Percentiles rank a stretch among this genome's conserved stretches.
These are phyloP conservation scores for Callimorpha dominula DNA, from an alignment of 2,888 invertebrate species.

Conservation along the genomic window DNA sequence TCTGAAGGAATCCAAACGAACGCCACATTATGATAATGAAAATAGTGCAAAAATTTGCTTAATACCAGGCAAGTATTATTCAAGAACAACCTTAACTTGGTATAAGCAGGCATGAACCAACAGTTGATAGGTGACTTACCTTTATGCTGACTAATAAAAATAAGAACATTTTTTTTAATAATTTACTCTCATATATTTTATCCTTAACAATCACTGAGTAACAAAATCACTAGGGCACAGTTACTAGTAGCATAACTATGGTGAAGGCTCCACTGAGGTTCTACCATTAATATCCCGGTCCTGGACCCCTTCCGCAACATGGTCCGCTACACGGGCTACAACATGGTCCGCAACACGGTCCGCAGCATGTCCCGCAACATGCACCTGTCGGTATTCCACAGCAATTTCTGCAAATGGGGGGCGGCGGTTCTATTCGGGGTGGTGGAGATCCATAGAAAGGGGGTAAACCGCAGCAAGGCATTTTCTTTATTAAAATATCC, in stretches of 20 bases:
- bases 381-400: background rate
- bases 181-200: background rate
- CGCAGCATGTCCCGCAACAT: conserved; percentile 1
- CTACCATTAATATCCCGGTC: conserved; percentile 6
- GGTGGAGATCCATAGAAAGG: conserved; percentile 2
- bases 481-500: background rate
- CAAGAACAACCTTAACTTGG: too few relatives aligned
- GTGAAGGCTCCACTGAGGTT: background rate
- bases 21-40: too few relatives aligned
- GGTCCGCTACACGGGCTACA: conserved; percentile 36
- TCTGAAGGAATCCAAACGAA: too few relatives aligned
- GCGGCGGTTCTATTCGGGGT: conserved; percentile 3
- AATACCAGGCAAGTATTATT: too few relatives aligned
- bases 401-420: background rate
- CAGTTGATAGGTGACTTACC: too few relatives aligned
- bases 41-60: too few relatives aligned
- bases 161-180: background rate
- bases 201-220: conserved; percentile 11
- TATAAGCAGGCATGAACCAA: too few relatives aligned
- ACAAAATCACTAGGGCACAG: background rate
- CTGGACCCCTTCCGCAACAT: conserved; percentile 41
- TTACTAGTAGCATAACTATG: background rate
- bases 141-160: too few relatives aligned
- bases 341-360: conserved; percentile 15
- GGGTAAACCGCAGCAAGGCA: conserved; percentile 6